phyloP scores from a whole-genome alignment of 1,140 invertebrate species.

The Aphaenogaster floridana region DNA sequence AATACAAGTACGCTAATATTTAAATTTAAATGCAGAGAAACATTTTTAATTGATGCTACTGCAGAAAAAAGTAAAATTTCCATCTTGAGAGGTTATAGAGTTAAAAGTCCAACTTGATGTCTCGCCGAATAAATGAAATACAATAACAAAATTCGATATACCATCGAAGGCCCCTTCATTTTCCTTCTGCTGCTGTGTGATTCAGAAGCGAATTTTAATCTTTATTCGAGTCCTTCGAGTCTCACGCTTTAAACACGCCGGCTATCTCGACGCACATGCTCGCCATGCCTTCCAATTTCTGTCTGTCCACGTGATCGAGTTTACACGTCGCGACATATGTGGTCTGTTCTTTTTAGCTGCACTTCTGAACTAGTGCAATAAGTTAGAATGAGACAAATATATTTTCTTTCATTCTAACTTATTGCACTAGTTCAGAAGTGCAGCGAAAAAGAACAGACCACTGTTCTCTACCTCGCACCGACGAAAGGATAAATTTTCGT shows the following conservation, averaged over 20 bases:
- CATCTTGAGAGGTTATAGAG: background rate
- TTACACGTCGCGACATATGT: background rate
- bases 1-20: background rate
- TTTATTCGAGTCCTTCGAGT: background rate
- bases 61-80: background rate
- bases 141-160: background rate
- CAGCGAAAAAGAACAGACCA: too few relatives aligned
- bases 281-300: background rate
- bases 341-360: too few relatives aligned
- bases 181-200: background rate
- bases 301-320: background rate
- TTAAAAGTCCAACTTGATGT: background rate
- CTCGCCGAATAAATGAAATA: slow-evolving; percentile 1
- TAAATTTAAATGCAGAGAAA: background rate
- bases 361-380: too few relatives aligned
- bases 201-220: background rate
- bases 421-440: too few relatives aligned
- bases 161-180: slow-evolving; percentile 54
- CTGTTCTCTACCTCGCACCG: background rate
- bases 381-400: too few relatives aligned
- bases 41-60: background rate
- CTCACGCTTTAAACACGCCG: background rate
- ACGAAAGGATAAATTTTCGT: too few relatives aligned
- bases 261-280: background rate
- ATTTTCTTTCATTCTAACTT: too few relatives aligned